A percentile compares a stretch with the other conserved stretches of the same genome.
These are phyloP conservation scores for Turdus rufiventris DNA, from an alignment of 2,113 vertebrate species.

Conservation along the genomic window DNA sequence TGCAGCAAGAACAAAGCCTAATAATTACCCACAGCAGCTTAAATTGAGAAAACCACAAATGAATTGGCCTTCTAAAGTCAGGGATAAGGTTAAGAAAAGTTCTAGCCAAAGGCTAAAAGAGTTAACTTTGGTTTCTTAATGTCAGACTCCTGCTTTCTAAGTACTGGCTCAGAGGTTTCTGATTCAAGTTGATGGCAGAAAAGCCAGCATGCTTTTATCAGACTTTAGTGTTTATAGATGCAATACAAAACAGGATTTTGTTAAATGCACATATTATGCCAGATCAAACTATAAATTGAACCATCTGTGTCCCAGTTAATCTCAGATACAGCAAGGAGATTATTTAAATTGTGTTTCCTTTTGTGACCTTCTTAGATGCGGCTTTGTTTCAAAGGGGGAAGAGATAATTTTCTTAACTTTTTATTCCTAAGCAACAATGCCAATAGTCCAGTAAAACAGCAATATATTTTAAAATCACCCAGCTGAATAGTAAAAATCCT, in stretches of 20 bases:
- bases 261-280: conserved; percentile 71
- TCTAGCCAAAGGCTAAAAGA: conserved; percentile 31
- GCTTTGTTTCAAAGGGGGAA: conserved; percentile 54
- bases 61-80: conserved; percentile 27
- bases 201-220: conserved; percentile 75
- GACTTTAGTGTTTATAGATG: conserved; percentile 75
- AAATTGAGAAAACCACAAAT: conserved; percentile 51
- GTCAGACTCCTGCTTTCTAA: conserved; percentile 34
- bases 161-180: conserved; percentile 56
- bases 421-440: conserved; percentile 57
- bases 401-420: conserved; percentile 67
- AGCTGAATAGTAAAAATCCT: conserved; percentile 63
- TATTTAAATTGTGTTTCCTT: conserved; percentile 74
- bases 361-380: conserved; percentile 70
- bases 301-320: conserved; percentile 76
- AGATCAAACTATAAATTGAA: conserved; percentile 80
- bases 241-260: conserved; percentile 78
- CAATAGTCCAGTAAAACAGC: conserved; percentile 52
- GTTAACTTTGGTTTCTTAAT: conserved; percentile 50
- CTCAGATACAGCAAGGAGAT: conserved; percentile 73
- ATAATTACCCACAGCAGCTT: conserved; percentile 52
- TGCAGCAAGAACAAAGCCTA: conserved; percentile 61
- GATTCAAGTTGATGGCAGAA: conserved; percentile 65
- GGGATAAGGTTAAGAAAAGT: conserved; percentile 18
- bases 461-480: conserved; percentile 65